phyloP scores from a whole-genome alignment of 2,113 vertebrate species.

The Ascaphus truei region DNA sequence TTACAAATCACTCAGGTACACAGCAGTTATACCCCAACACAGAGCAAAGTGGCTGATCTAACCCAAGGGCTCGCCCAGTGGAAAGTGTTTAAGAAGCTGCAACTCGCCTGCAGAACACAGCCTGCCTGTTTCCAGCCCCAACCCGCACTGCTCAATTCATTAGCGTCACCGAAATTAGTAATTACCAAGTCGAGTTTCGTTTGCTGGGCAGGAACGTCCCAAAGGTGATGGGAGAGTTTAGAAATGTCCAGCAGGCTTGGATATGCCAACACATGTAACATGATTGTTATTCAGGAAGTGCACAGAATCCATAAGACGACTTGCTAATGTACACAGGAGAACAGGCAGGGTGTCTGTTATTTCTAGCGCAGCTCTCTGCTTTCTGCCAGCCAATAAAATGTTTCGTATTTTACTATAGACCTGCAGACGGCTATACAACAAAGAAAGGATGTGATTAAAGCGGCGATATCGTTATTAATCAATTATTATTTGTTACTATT shows the following conservation, averaged over 20 bases:
- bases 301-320: conserved; percentile 22
- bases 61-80: too few relatives aligned
- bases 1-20: too few relatives aligned
- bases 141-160: conserved; percentile 11
- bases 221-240: conserved; percentile 25
- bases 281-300: conserved; percentile 37
- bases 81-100: too few relatives aligned
- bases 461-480: too few relatives aligned
- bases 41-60: too few relatives aligned
- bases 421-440: background rate
- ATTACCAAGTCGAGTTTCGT: conserved; percentile 24
- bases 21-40: too few relatives aligned
- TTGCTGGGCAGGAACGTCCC: conserved; percentile 16
- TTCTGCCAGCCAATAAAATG: background rate
- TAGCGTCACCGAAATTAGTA: conserved; percentile 33
- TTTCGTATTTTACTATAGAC: background rate
- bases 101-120: background rate
- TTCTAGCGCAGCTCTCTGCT: background rate
- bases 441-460: conserved; percentile 18
- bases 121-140: background rate
- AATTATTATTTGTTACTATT: too few relatives aligned
- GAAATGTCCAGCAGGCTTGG: conserved; percentile 15
- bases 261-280: conserved; percentile 34
- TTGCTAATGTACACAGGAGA: conserved; percentile 36
- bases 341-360: conserved; percentile 31